Percentiles rank a stretch among this genome's conserved stretches.
Conservation (phyloP, 2,113 vertebrate genomes). For the Podarcis muralis region DNA sequence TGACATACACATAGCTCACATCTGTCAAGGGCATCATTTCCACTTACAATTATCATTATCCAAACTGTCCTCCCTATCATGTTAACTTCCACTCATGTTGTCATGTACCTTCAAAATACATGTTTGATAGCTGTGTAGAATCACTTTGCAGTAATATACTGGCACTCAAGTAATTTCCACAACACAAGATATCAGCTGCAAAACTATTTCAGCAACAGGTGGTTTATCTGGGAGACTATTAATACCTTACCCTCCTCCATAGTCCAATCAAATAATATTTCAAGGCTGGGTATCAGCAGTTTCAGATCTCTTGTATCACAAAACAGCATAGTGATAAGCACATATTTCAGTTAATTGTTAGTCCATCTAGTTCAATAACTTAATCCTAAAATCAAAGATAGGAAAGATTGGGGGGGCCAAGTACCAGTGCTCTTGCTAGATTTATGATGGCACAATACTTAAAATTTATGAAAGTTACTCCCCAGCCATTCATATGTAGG, state of each 20-base stretch:
- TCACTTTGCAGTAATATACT: background rate
- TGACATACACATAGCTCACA: background rate
- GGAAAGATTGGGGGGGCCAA: too few relatives aligned
- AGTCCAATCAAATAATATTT: background rate
- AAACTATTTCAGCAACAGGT: background rate
- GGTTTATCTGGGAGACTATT: background rate
- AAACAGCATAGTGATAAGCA: background rate
- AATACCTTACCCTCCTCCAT: background rate
- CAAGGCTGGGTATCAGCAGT: background rate
- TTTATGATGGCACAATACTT: background rate
- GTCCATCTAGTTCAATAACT: background rate
- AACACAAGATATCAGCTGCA: background rate
- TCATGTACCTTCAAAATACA: background rate
- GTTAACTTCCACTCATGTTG: background rate
- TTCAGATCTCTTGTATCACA: background rate
- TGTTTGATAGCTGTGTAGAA: background rate
- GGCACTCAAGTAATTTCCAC: background rate
- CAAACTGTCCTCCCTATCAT: background rate
- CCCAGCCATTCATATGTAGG: background rate
- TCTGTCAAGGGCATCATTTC: background rate
- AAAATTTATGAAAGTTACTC: background rate
- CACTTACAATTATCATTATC: background rate
- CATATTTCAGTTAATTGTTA: background rate
- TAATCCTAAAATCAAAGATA: background rate
- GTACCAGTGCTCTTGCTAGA: too few relatives aligned